Conservation (phyloP, 2,888 invertebrate species). For the Leucania comma region DNA sequence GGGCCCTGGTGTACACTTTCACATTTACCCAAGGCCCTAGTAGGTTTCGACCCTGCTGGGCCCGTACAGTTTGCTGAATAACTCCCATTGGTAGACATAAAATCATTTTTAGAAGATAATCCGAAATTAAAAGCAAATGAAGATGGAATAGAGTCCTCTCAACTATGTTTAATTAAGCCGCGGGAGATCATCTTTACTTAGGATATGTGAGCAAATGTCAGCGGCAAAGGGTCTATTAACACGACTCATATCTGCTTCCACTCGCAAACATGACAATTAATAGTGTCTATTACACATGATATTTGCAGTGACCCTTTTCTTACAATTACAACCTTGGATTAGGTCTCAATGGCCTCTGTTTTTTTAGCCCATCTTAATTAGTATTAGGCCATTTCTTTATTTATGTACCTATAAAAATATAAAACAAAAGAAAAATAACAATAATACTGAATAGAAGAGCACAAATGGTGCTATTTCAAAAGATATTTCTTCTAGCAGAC, state of each 20-base stretch:
- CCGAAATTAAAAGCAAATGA: background rate
- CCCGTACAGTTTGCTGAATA: too few relatives aligned
- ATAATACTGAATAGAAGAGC: too few relatives aligned
- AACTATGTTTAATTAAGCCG: conserved; percentile 26
- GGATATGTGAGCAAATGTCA: conserved; percentile 25
- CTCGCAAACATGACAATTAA: conserved; percentile 32
- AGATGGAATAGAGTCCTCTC: conserved; percentile 10
- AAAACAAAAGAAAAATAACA: too few relatives aligned
- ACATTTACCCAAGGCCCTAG: too few relatives aligned
- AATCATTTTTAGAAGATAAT: background rate
- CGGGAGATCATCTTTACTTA: conserved; percentile 13
- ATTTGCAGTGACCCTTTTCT: conserved; percentile 9
- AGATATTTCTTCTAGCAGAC: too few relatives aligned
- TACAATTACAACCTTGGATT: background rate
- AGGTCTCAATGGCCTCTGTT: background rate
- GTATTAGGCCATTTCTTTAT: background rate
- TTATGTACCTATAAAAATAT: too few relatives aligned
- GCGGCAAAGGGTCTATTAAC: conserved; percentile 14
- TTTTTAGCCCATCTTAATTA: background rate
- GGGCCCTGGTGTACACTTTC: too few relatives aligned
- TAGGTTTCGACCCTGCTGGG: too few relatives aligned
- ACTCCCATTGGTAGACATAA: background rate
- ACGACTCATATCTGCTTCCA: conserved; percentile 29
- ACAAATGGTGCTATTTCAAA: too few relatives aligned
- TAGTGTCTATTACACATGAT: background rate